These are phyloP conservation scores for Synanthedon tipuliformis DNA, from an alignment of 2,888 invertebrate genomes.

Conservation along the genomic window DNA sequence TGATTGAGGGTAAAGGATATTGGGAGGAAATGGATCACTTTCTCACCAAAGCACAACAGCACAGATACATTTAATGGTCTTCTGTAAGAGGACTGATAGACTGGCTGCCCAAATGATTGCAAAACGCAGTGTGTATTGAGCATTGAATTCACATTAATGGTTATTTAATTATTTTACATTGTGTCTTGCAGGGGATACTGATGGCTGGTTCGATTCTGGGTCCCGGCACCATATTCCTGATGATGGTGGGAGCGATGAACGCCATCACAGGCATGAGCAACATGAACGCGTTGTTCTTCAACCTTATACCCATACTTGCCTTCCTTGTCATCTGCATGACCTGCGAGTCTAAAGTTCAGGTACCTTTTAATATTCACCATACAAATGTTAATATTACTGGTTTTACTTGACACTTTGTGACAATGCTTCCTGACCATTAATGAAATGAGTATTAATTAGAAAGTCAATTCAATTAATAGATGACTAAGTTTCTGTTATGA, in stretches of 20 bases:
- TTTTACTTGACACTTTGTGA: no score
- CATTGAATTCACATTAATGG: background rate
- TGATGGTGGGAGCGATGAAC: constrained; percentile 86
- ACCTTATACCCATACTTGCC: constrained; percentile 74
- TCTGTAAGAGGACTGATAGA: background rate
- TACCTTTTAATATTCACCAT: constrained; percentile 20
- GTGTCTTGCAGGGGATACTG: constrained; percentile 59
- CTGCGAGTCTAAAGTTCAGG: constrained; percentile 77
- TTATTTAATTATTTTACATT: background rate
- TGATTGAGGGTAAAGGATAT: no score
- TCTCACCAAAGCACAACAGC: no score
- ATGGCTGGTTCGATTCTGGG: constrained; percentile 83
- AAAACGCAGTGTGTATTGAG: no score
- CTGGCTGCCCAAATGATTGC: background rate
- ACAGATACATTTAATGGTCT: no score
- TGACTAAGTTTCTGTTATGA: no score
- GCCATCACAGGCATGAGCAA: constrained; percentile 81
- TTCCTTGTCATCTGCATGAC: constrained; percentile 78
- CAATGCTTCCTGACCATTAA: no score
- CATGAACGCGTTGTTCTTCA: constrained; percentile 74
- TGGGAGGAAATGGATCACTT: no score
- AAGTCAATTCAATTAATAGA: no score
- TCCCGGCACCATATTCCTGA: constrained; percentile 85
- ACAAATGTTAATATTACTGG: no score
- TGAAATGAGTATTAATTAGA: no score